Conservation (phyloP, 2,888 invertebrate species). For the Pachymerium ferrugineum region DNA sequence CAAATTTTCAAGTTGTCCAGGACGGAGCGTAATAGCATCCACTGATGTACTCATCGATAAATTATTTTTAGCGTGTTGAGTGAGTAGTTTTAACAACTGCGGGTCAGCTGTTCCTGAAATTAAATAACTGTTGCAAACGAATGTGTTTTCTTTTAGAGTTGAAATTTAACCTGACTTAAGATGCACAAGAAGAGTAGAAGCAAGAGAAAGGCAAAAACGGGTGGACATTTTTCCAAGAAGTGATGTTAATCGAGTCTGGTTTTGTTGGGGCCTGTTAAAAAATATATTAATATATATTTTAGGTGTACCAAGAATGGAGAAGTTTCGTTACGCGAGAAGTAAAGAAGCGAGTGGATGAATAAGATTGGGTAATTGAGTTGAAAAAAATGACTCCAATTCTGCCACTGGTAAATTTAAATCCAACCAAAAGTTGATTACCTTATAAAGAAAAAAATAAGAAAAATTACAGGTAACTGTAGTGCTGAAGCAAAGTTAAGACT, state of each 20-base stretch:
- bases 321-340: not conserved
- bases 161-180: constrained; percentile 5
- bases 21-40: not conserved
- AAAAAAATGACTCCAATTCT: not conserved
- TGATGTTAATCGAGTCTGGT: not conserved
- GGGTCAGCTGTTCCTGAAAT: not conserved
- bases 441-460: not conserved
- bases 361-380: not conserved
- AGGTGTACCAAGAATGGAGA: not conserved
- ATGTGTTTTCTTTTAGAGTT: not conserved
- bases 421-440: constrained; percentile 10
- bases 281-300: not conserved
- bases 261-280: not conserved
- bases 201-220: not conserved
- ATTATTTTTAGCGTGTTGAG: not conserved
- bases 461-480: too few relatives aligned
- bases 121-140: not conserved
- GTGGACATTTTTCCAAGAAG: not conserved
- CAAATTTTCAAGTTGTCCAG: not conserved
- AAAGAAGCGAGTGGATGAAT: not conserved
- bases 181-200: not conserved
- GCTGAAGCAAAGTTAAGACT: too few relatives aligned
- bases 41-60: too few relatives aligned
- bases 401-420: not conserved
- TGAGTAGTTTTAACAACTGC: not conserved